Evolutionary conservation across 2,797 vertebrate genomes (phyloP).

Genomic region (Trachops cirrhosus): DNA sequence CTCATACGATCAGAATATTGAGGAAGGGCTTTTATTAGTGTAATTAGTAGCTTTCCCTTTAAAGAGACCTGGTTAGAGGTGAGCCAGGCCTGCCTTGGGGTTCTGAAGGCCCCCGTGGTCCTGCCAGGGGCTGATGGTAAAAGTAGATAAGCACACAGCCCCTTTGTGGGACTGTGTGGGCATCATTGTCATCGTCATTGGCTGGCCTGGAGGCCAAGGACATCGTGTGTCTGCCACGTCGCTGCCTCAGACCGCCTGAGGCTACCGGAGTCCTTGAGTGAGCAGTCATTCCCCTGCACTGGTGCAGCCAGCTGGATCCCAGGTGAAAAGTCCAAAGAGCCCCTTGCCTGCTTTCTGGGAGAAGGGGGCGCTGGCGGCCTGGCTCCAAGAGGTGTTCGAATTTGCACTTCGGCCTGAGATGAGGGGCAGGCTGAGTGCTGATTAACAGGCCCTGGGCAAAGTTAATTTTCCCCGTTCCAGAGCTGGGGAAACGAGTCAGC

Average conservation of each 20-base stretch:
- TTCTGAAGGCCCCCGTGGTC: rapidly evolving
- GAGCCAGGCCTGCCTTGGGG: not conserved
- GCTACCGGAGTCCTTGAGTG: not conserved
- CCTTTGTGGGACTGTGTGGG: not conserved
- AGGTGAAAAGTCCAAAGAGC: not conserved
- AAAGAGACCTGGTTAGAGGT: not conserved
- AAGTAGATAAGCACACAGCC: too few relatives aligned
- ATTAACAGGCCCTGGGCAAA: not conserved
- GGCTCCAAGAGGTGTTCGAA: too few relatives aligned
- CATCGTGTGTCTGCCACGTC: not conserved
- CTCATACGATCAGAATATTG: not conserved
- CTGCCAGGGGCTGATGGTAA: not conserved
- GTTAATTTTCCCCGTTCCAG: not conserved
- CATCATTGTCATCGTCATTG: too few relatives aligned
- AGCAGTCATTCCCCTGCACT: rapidly evolving
- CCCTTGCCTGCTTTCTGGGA: not conserved
- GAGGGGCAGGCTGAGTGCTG: not conserved
- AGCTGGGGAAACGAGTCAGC: not conserved
- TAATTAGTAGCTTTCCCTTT: not conserved
- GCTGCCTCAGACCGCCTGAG: not conserved
- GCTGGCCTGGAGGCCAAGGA: not conserved
- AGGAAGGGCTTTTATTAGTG: not conserved
- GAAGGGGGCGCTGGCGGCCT: rapidly evolving
- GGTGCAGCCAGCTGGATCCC: not conserved
- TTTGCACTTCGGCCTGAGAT: not conserved